Conservation (phyloP, 2,113 vertebrate species). For the Myrmecobius fasciatus region DNA sequence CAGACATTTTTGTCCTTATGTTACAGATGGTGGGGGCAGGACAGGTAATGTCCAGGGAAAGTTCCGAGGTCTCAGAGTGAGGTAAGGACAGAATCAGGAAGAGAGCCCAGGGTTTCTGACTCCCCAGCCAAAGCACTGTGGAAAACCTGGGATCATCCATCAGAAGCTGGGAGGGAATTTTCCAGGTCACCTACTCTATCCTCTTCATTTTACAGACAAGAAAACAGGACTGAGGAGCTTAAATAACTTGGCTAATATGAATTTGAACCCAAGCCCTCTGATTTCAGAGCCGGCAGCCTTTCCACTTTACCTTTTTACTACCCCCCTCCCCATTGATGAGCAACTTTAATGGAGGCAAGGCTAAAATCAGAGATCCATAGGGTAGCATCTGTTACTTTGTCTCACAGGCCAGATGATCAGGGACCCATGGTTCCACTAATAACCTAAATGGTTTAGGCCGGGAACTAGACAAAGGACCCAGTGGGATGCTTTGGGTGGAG, state of each 20-base stretch:
- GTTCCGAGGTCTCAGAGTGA: not conserved
- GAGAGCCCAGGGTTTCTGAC: not conserved
- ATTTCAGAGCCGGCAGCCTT: too few species aligned
- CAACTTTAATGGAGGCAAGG: not conserved
- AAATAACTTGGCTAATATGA: not conserved
- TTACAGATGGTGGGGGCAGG: not conserved
- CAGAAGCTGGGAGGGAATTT: not conserved
- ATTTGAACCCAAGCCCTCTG: not conserved
- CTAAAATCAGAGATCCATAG: not conserved
- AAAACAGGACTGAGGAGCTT: not conserved
- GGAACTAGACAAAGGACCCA: not conserved
- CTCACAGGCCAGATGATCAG: not conserved
- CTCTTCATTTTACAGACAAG: not conserved
- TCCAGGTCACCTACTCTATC: not conserved
- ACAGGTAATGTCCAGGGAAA: not conserved
- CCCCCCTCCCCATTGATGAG: not conserved
- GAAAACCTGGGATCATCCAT: not conserved
- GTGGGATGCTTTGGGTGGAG: not conserved
- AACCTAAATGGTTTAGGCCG: not conserved
- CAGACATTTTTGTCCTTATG: not conserved
- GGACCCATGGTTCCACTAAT: not conserved
- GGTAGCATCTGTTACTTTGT: not conserved
- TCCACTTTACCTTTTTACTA: not conserved
- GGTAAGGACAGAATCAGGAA: not conserved
- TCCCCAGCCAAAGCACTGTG: not conserved